Percentiles rank a stretch among this genome's conserved stretches.
Evolutionary conservation across 1,140 invertebrate species (phyloP).

Genomic region (Brachionus koreanus): DNA sequence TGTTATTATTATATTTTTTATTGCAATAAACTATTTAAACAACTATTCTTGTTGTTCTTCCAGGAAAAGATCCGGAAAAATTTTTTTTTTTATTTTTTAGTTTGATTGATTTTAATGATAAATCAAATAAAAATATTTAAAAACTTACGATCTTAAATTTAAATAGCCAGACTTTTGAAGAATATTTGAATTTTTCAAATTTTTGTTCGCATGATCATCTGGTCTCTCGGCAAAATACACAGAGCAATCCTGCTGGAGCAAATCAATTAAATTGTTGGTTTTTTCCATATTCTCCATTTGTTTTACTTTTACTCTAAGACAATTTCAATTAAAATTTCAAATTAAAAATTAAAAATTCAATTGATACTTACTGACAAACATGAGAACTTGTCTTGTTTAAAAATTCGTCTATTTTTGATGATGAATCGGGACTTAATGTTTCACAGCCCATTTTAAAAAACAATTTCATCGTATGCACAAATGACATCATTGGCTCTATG

Average conservation of each 20-base stretch:
- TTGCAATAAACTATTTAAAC: no score
- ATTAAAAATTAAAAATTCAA: background rate
- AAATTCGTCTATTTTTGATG: slow-evolving; percentile 28
- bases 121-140: background rate
- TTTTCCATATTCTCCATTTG: slow-evolving; percentile 16
- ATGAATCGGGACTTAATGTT: slow-evolving; percentile 1
- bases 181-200: background rate
- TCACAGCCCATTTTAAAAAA: slow-evolving; percentile 34
- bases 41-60: no score
- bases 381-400: background rate
- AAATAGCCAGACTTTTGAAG: slow-evolving; percentile 20
- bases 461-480: background rate
- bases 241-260: background rate
- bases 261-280: slow-evolving; percentile 21
- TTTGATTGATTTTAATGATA: background rate
- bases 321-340: background rate
- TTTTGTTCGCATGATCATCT: background rate
- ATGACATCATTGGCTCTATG: slow-evolving; percentile 17
- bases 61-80: no score
- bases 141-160: slow-evolving; percentile 29
- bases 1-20: no score
- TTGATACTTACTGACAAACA: background rate
- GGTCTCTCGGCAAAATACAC: background rate
- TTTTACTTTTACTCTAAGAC: background rate
- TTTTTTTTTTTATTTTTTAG: no score